Conservation (phyloP, 2,888 invertebrate species). For the Spicauda simplicius region DNA sequence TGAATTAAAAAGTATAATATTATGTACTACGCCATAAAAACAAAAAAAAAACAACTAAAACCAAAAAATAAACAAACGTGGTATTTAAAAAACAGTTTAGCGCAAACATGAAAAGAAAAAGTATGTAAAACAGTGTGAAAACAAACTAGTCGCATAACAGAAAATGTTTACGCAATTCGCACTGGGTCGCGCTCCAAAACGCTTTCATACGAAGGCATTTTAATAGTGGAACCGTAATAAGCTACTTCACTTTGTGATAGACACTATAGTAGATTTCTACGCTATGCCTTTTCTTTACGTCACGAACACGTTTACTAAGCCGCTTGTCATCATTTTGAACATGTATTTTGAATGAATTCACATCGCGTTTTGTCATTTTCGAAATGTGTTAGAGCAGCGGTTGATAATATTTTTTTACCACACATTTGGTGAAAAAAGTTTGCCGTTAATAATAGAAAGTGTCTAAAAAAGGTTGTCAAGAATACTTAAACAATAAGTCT, state of each 20-base stretch:
- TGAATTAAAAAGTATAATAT: no score
- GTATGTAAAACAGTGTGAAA: background rate
- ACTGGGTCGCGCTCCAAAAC: constrained; percentile 20
- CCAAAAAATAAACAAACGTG: no score
- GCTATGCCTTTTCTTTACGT: background rate
- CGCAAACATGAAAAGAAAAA: background rate
- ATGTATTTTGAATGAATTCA: no score
- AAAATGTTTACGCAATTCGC: constrained; percentile 22
- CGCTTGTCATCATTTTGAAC: background rate
- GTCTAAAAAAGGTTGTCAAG: no score
- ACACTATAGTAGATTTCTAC: background rate
- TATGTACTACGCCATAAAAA: no score
- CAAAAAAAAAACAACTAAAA: no score
- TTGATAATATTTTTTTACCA: no score
- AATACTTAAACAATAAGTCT: no score
- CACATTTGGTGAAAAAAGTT: no score
- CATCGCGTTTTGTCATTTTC: no score
- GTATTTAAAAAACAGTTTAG: background rate
- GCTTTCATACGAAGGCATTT: constrained; percentile 8
- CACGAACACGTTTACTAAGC: background rate
- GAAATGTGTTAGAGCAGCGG: no score
- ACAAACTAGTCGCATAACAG: background rate
- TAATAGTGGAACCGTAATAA: constrained; percentile 11
- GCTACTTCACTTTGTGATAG: constrained; percentile 13
- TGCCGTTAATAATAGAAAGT: no score